Evolutionary conservation across 2,797 vertebrate genomes (phyloP).

Genomic region (Chloroceryle amazona): DNA sequence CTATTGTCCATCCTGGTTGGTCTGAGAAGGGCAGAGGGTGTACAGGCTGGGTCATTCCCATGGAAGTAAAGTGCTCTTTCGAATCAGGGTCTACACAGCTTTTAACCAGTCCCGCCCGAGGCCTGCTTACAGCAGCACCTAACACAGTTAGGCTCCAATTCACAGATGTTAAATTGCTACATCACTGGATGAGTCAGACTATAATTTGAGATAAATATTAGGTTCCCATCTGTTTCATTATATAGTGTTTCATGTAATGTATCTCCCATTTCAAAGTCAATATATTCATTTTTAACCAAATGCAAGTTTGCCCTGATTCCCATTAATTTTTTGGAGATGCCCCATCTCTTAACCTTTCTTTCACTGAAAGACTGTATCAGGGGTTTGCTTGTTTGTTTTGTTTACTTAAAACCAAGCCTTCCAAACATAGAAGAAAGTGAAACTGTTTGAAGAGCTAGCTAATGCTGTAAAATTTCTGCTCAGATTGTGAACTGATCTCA

Average conservation of each 20-base stretch:
- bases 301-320: background rate
- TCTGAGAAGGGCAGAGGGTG: background rate
- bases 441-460: background rate
- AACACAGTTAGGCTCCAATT: background rate
- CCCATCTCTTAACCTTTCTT: background rate
- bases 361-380: background rate
- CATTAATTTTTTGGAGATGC: background rate
- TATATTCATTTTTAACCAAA: background rate
- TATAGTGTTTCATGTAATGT: background rate
- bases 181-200: background rate
- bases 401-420: background rate
- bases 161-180: background rate
- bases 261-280: background rate
- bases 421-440: background rate
- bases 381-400: background rate
- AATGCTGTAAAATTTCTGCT: background rate
- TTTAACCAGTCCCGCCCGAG: background rate
- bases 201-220: background rate
- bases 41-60: accelerated
- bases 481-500: background rate
- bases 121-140: background rate
- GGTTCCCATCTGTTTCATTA: background rate
- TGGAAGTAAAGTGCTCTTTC: background rate
- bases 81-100: background rate
- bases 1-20: background rate